Evolutionary conservation across 2,797 vertebrate species (phyloP), one percentile per base, ranked within the genome.

Genomic region (Chrosomus eos): DNA sequence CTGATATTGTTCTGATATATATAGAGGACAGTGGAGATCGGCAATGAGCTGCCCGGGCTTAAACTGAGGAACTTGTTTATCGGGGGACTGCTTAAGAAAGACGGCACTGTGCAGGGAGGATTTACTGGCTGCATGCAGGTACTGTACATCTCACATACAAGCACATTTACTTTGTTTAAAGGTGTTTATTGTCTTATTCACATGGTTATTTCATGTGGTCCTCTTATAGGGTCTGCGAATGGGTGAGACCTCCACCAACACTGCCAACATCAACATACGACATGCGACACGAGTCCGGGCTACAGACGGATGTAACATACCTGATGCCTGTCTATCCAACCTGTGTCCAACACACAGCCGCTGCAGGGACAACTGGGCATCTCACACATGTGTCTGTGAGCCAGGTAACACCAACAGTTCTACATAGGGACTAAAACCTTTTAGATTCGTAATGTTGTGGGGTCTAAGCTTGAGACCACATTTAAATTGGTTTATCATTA

Each of bases 71-170:
- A 91, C 75, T 87, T 97, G 4, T 88, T 93, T 84, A 92, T 97
- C 8, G 97, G 97, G 48, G 96, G 96, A 7, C 51, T 96, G 67
- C 93, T 95, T 36, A 95, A 94, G 76, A 93, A 95, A 85, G 92
- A 95, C 3, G 88, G 93, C 9, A 91, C 93, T 0, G 95, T 96
- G 84, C 93, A 90, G 74, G 94, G 88, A 1, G 96, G 96, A 0
- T 97, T 97, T 91, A 92, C 90, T 81, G 97, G 97, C 86, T 97
- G 97, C 85, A 94, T 97, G 93, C 96, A 97, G 96, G 97, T 97
- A 92, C 11, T 96, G 97, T 97, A 92, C 11, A 82, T 43, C 5
- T 51, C 23, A 67, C 23, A 80, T 7, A 64, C 16, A 43, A 31
- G 43, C 83, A 51, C n/a, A 11, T 48, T 74, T 36, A 33, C 31